These are phyloP conservation scores for Gallinago media DNA, from an alignment of 2,113 vertebrate genomes.

Conservation along the genomic window DNA sequence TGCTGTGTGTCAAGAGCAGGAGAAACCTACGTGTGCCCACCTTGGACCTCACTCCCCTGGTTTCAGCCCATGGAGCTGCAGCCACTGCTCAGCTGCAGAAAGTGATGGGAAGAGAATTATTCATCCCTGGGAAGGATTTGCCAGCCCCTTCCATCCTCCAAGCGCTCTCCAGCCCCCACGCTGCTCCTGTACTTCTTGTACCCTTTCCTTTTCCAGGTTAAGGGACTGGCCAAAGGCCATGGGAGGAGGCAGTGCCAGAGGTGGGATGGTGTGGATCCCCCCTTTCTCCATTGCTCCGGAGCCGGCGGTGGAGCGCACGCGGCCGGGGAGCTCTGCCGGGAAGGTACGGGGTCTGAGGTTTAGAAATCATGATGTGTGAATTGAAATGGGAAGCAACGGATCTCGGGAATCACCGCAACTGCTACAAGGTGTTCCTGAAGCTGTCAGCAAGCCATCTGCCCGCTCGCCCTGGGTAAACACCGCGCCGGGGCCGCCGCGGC, in stretches of 20 bases:
- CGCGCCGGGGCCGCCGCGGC: neutral
- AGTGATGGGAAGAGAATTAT: neutral
- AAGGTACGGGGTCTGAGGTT: constrained; percentile 61
- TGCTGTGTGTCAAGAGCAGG: neutral
- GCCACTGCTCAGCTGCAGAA: neutral
- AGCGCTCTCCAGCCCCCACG: neutral
- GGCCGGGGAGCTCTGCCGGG: constrained; percentile 1
- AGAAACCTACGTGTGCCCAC: rapidly evolving
- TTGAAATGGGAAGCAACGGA: constrained; percentile 71
- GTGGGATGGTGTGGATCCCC: neutral
- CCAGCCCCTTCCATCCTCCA: neutral
- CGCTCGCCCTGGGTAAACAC: constrained; percentile 36
- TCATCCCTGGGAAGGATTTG: neutral
- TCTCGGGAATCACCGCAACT: constrained; percentile 55
- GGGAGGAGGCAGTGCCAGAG: neutral
- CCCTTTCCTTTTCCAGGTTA: neutral
- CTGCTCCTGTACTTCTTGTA: neutral
- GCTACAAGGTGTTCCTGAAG: constrained; percentile 72
- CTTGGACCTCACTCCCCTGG: rapidly evolving
- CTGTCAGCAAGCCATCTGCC: constrained; percentile 71
- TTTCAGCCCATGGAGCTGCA: neutral
- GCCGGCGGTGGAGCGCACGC: neutral
- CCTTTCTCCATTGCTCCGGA: rapidly evolving
- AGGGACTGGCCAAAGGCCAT: neutral
- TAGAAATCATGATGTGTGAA: constrained; percentile 74